Evolutionary conservation across 2,113 vertebrate genomes (phyloP).

Genomic region (Halcyon malimbica): DNA sequence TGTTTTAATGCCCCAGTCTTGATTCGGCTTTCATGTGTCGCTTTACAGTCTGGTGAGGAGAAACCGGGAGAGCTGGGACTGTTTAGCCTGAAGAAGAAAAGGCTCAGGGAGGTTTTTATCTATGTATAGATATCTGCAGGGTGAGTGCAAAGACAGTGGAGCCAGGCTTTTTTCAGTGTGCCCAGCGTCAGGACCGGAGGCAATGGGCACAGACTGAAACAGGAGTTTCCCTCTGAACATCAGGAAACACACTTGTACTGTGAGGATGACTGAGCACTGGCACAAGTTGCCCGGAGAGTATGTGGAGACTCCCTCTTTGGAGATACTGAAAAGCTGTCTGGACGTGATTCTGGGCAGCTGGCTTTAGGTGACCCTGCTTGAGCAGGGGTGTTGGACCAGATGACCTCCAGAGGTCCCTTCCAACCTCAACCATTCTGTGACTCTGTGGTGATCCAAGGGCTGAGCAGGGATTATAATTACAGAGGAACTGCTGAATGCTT

Average conservation of each 20-base stretch:
- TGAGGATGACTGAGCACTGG: background rate
- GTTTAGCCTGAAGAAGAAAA: background rate
- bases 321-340: background rate
- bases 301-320: background rate
- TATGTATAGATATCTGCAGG: background rate
- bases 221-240: background rate
- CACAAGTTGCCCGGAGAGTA: background rate
- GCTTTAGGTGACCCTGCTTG: background rate
- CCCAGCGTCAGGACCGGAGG: background rate
- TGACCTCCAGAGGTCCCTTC: background rate
- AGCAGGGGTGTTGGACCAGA: background rate
- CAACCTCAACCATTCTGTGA: accelerated
- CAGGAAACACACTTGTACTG: background rate
- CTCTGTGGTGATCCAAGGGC: background rate
- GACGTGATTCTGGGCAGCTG: background rate
- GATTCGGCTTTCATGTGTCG: background rate
- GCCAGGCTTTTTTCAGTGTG: background rate
- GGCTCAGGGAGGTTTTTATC: background rate
- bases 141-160: background rate
- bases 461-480: background rate
- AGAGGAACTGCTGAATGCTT: background rate
- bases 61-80: background rate
- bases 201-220: background rate
- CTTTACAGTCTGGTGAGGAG: background rate
- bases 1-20: background rate